These are phyloP conservation scores for Sinella curviseta DNA, from an alignment of 1,140 invertebrate genomes.

Conservation along the genomic window DNA sequence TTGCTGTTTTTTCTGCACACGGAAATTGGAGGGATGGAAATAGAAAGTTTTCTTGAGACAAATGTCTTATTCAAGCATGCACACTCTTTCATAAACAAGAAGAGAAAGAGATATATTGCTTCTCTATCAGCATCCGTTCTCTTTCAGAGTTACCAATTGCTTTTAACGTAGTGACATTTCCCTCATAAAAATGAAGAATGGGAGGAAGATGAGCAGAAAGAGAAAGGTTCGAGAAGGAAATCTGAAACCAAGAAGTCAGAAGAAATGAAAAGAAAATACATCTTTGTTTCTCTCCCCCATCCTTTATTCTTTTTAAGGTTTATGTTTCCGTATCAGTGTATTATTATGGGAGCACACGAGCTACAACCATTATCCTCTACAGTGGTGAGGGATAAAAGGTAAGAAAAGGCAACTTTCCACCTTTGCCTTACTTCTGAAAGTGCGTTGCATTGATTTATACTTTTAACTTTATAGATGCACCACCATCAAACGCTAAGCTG, in stretches of 20 bases:
- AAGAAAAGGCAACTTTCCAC: not conserved
- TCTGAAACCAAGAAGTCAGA: not conserved
- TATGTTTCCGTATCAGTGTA: not conserved
- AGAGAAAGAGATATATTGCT: not conserved
- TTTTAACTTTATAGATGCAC: no score
- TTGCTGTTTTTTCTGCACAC: not conserved
- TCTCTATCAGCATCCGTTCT: not conserved
- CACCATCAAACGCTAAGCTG: no score
- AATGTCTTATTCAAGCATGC: no score
- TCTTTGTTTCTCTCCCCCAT: not conserved
- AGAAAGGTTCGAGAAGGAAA: no score
- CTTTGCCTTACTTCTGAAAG: not conserved
- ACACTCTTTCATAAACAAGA: no score
- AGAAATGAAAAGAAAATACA: conserved; percentile 1
- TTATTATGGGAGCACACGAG: no score
- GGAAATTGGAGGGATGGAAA: not conserved
- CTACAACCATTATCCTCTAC: no score
- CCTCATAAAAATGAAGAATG: conserved; percentile 3
- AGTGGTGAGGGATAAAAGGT: not conserved
- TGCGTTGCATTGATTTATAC: no score
- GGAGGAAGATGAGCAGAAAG: not conserved
- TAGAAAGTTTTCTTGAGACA: no score
- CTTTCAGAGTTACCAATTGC: no score
- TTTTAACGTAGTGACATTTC: not conserved
- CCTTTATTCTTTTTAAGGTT: not conserved